Evolutionary conservation across 2,888 invertebrate species (phyloP).

Genomic region (Arctia plantaginis): DNA sequence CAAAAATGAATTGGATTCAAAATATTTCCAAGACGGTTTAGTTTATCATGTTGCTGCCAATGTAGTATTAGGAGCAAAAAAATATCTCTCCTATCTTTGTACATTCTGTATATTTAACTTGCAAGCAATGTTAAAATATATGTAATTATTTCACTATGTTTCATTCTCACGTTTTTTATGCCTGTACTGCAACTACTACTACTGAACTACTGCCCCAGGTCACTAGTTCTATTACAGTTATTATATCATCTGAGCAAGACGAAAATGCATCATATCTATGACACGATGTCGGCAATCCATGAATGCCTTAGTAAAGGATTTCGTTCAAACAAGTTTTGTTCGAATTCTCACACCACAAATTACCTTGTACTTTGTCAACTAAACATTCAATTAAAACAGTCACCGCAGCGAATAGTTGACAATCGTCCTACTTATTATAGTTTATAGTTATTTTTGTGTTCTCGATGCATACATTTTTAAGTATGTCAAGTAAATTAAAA

Average conservation of each 20-base stretch:
- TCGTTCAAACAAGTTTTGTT: conserved; percentile 29
- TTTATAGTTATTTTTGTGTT: conserved; percentile 5
- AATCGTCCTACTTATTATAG: conserved; percentile 16
- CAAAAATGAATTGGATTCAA: background rate
- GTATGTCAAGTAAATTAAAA: conserved; percentile 1
- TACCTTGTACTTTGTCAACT: conserved; percentile 17
- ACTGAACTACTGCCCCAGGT: background rate
- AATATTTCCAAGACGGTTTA: background rate
- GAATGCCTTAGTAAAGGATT: conserved; percentile 33
- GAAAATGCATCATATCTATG: background rate
- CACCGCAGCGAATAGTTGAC: conserved; percentile 27
- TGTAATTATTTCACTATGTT: background rate
- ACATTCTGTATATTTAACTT: too few species aligned
- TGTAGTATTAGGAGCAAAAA: background rate
- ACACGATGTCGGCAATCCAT: conserved; percentile 4
- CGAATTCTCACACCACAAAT: conserved; percentile 32
- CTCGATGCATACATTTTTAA: conserved; percentile 5
- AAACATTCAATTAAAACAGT: conserved; percentile 27
- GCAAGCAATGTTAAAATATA: background rate
- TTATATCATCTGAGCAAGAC: background rate
- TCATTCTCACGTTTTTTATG: conserved; percentile 1
- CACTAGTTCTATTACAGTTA: conserved; percentile 9
- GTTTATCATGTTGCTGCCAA: background rate
- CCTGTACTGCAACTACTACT: background rate
- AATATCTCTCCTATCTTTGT: too few species aligned